phyloP scores from a whole-genome alignment of 2,113 vertebrate genomes.

The Festucalex cinctus region DNA sequence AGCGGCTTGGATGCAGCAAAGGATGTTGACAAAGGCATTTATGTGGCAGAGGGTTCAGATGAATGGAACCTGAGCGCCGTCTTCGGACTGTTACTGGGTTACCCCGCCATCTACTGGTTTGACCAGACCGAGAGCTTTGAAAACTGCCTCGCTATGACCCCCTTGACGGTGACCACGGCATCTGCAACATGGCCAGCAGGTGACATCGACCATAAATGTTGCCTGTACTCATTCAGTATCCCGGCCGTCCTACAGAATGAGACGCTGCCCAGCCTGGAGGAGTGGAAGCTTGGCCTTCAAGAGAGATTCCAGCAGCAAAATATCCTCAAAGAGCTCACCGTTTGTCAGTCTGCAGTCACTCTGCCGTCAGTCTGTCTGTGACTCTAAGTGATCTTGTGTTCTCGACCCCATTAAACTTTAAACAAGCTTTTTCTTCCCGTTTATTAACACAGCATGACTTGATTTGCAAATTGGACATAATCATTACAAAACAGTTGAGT shows the following conservation, averaged over 20 bases:
- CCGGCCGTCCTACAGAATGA: slow-evolving; percentile 74
- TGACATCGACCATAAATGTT: slow-evolving; percentile 44
- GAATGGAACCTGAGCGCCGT: slow-evolving; percentile 86
- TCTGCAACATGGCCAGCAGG: slow-evolving; percentile 67
- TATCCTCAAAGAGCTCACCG: slow-evolving; percentile 74
- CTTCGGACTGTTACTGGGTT: slow-evolving; percentile 86
- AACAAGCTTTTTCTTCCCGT: neutral
- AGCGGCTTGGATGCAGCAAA: slow-evolving; percentile 1
- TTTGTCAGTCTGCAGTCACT: slow-evolving; percentile 75
- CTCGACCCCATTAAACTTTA: slow-evolving; percentile 24
- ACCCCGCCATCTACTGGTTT: slow-evolving; percentile 84
- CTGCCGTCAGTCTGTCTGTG: slow-evolving; percentile 82
- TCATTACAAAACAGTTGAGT: neutral
- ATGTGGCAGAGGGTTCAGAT: slow-evolving; percentile 36
- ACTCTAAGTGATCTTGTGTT: slow-evolving; percentile 11
- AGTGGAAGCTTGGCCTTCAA: slow-evolving; percentile 74
- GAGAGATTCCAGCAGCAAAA: slow-evolving; percentile 73
- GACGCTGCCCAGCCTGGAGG: slow-evolving; percentile 55
- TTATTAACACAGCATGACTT: neutral
- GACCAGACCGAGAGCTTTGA: slow-evolving; percentile 59
- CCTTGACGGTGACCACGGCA: slow-evolving; percentile 77
- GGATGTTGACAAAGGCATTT: slow-evolving; percentile 45
- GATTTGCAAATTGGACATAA: neutral
- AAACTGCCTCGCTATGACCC: slow-evolving; percentile 84
- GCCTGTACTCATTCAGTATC: slow-evolving; percentile 87